Evolutionary conservation across 2,797 vertebrate genomes (phyloP).

Genomic region (Pitangus sulphuratus): DNA sequence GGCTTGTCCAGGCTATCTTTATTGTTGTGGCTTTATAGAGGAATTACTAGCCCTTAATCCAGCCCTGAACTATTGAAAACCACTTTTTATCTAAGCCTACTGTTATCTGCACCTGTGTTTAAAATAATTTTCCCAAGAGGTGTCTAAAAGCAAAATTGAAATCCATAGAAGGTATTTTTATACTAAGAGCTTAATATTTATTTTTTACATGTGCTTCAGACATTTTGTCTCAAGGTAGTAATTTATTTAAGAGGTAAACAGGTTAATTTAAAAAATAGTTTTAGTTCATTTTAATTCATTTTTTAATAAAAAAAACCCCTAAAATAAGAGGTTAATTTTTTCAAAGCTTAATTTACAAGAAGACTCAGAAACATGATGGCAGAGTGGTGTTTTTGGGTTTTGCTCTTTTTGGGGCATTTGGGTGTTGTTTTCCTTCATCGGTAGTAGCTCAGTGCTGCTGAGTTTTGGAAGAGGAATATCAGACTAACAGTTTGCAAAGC

Average conservation of each 20-base stretch:
- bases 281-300: background rate
- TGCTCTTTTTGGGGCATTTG: background rate
- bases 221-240: background rate
- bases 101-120: constrained; percentile 33
- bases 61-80: constrained; percentile 9
- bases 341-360: background rate
- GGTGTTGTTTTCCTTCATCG: background rate
- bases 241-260: background rate
- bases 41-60: background rate
- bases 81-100: constrained; percentile 12
- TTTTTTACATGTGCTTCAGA: background rate
- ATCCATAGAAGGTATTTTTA: constrained; percentile 43
- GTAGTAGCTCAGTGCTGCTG: background rate
- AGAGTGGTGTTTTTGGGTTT: accelerated
- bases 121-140: constrained; percentile 45
- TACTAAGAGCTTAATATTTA: background rate
- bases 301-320: background rate
- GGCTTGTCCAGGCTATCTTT: background rate
- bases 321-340: background rate
- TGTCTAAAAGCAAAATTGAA: constrained; percentile 54
- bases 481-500: background rate
- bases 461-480: background rate
- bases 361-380: background rate
- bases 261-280: background rate
- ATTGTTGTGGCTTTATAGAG: constrained; percentile 1